Base-by-base conservation (phyloP, 2,888 invertebrate species). In the Muscina levida region DNA sequence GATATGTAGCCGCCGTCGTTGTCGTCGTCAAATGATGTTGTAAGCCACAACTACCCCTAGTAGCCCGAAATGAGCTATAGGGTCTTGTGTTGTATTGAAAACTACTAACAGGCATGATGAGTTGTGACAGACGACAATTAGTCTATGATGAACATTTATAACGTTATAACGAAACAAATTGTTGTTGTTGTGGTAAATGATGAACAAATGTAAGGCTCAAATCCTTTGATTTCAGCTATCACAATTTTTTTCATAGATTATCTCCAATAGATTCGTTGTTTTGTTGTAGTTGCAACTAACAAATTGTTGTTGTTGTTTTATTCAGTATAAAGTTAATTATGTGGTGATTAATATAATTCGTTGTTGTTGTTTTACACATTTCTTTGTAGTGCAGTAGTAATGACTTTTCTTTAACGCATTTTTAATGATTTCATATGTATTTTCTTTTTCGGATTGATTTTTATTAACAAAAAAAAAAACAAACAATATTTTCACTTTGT, bases 51-150 rank as follows among this genome's bases (percentile, higher is more conserved):
- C 84, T 85, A 82, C 86, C 85, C 75, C 89, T 86, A 48, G 86
- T 84, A 79, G 88, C 87, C 83, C 91, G 87, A 84, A 91, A 91
- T 46, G 90, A 90, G 85, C 90, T 91, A 66, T 90, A 90, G 53
- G 91, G 90, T 84, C 90, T 87, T 82, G 87, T 86, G 84, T 84
- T 85, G 83, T 88, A 87, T 83, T 89, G 88, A 83, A 88, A 89
- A 85, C 90, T 89, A 72, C 72, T 81, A 84, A 88, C 87, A 81
- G 90, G 89, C 90, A 90, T 90, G 88, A 88, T 89, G 81, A 83
- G 84, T 82, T 81, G 78, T 85, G 79, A 67, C 66, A n/a, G n/a
- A n/a, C n/a, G n/a, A n/a, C 53, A 57, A 59, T 76, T 31, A 62
- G 19, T 8, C 10, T 42, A 2, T 0, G 11, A 62, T 62, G 37